Percentiles rank a stretch among this genome's conserved stretches.
Evolutionary conservation across 2,888 invertebrate genomes (phyloP).

Genomic region (Ischnura elegans): DNA sequence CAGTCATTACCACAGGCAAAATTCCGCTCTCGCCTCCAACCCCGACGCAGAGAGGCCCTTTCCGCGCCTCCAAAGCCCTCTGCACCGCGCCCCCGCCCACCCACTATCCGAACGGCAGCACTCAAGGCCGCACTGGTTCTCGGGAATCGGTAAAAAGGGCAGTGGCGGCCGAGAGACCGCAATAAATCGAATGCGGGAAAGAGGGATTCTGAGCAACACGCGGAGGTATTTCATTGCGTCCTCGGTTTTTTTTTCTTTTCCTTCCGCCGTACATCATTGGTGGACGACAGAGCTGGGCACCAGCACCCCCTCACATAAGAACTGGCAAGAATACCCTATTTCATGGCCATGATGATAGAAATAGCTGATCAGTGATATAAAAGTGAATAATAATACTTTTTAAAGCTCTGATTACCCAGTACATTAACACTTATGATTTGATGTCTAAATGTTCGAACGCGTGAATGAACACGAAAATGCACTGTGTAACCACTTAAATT

Average conservation of each 20-base stretch:
- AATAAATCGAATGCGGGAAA: neutral
- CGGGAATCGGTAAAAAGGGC: neutral
- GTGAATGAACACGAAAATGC: no score
- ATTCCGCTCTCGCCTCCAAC: neutral
- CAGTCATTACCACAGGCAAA: neutral
- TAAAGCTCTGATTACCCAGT: no score
- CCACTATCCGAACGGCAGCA: neutral
- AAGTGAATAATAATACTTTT: no score
- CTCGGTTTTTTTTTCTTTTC: neutral
- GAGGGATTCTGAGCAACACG: constrained; percentile 10
- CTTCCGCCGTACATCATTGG: neutral
- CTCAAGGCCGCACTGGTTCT: neutral
- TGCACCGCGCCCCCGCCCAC: neutral
- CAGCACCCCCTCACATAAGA: neutral
- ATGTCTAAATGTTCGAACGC: no score
- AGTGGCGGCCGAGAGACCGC: neutral
- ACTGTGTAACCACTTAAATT: no score
- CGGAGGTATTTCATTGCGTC: neutral
- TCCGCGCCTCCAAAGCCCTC: neutral
- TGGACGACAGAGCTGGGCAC: neutral
- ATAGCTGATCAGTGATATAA: no score
- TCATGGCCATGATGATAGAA: neutral
- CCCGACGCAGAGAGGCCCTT: neutral
- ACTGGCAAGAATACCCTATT: neutral
- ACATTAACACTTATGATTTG: no score